Conservation (phyloP, 2,113 vertebrate species). For the Erinaceus europaeus region DNA sequence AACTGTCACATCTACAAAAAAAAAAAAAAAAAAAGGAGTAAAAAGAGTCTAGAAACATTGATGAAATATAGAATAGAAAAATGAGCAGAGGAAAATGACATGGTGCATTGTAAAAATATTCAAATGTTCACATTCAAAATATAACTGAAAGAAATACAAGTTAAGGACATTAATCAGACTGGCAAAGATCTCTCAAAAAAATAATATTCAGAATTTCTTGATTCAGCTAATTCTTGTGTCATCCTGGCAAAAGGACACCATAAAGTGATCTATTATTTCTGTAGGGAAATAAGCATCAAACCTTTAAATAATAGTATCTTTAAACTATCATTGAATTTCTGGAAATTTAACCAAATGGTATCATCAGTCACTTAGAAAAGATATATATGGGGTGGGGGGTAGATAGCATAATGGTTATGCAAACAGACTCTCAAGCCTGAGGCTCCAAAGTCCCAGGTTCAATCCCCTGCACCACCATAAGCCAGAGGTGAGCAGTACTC, state of each 20-base stretch:
- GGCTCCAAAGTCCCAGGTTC: no score
- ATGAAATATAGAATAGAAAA: constrained; percentile 28
- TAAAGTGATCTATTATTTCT: not conserved
- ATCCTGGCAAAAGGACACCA: not conserved
- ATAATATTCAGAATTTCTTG: not conserved
- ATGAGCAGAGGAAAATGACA: constrained; percentile 22
- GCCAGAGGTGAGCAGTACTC: no score
- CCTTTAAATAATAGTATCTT: not conserved
- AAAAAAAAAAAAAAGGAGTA: not conserved
- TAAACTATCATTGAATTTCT: not conserved
- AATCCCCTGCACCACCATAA: no score
- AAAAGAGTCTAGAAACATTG: not conserved
- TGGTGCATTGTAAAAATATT: not conserved
- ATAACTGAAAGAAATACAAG: constrained; percentile 15
- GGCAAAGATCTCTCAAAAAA: not conserved
- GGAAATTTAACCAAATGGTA: not conserved
- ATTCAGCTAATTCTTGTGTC: not conserved
- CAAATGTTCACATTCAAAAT: constrained; percentile 18
- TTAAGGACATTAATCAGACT: constrained; percentile 22
- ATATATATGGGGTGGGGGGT: not conserved
- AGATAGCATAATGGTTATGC: no score
- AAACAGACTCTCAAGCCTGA: no score
- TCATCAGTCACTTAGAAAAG: not conserved
- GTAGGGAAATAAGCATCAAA: not conserved
- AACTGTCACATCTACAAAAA: constrained; percentile 20